phyloP scores from a whole-genome alignment of 2,113 vertebrate genomes.

The Erythrocercus mccallii region DNA sequence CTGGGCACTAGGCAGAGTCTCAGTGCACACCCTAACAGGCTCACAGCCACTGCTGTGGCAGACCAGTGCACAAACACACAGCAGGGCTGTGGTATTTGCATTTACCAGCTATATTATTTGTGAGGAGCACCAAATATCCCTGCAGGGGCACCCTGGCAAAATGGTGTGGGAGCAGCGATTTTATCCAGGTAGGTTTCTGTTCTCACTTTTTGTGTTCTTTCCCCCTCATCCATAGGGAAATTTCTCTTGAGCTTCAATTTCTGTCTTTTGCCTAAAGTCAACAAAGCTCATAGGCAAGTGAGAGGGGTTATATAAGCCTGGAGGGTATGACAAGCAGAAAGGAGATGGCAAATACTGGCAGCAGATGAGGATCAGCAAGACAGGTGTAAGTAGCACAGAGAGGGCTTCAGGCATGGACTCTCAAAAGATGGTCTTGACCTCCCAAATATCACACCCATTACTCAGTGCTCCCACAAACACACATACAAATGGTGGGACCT shows the following conservation, averaged over 20 bases:
- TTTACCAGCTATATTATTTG: neutral
- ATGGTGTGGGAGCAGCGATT: neutral
- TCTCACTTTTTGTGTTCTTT: neutral
- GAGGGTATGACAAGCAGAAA: neutral
- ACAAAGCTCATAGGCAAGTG: neutral
- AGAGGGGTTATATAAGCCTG: neutral
- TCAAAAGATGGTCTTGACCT: neutral
- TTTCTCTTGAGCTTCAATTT: neutral
- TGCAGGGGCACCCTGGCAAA: neutral
- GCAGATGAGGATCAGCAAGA: neutral
- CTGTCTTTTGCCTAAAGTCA: neutral
- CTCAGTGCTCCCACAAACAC: neutral
- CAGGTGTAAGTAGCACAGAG: neutral
- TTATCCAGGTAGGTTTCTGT: neutral
- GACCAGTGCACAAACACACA: rapidly evolving
- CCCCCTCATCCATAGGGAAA: neutral
- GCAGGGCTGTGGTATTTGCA: neutral
- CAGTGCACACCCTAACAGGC: neutral
- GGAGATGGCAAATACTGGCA: neutral
- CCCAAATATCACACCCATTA: neutral
- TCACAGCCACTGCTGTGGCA: neutral
- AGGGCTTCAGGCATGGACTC: neutral
- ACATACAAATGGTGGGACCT: neutral
- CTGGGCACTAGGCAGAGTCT: neutral
- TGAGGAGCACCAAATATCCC: neutral